These are phyloP conservation scores for Metridium senile DNA, from an alignment of 92 coral and sea anemone genomes.

Conservation along the genomic window DNA sequence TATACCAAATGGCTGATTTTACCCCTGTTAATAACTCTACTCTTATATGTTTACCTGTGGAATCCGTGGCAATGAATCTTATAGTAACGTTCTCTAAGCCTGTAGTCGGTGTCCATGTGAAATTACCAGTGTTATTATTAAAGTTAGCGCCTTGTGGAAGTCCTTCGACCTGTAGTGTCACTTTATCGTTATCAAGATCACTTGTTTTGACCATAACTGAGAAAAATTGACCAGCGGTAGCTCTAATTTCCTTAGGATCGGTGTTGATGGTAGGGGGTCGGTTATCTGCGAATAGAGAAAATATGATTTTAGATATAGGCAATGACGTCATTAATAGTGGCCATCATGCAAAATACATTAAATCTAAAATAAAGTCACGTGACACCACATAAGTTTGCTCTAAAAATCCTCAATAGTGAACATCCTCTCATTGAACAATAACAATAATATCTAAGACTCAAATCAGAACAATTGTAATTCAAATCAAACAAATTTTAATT, in stretches of 20 bases:
- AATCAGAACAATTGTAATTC: too few relatives aligned
- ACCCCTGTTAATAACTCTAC: too few relatives aligned
- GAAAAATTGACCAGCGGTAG: conserved; percentile 30
- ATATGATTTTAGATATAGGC: too few relatives aligned
- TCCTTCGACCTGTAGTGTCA: conserved; percentile 33
- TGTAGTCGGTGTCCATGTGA: conserved; percentile 50
- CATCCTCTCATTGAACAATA: too few relatives aligned
- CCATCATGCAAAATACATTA: too few relatives aligned
- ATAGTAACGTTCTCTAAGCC: conserved; percentile 14
- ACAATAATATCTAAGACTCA: too few relatives aligned
- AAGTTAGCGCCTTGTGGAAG: conserved; percentile 62
- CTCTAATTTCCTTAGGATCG: conserved; percentile 53
- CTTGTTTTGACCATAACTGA: conserved; percentile 28
- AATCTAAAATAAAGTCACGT: too few relatives aligned
- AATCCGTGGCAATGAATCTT: conserved; percentile 57
- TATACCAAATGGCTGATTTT: too few relatives aligned
- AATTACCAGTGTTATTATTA: conserved; percentile 30
- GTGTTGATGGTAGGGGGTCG: conserved; percentile 55
- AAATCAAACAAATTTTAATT: too few relatives aligned
- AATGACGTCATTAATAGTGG: too few relatives aligned
- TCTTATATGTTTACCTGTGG: conserved; percentile 34
- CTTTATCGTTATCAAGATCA: conserved; percentile 69
- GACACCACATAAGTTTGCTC: too few relatives aligned
- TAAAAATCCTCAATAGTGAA: too few relatives aligned
- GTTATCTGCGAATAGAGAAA: conserved; percentile 37